Conservation (phyloP, 2,888 invertebrate species). For the Smittia aterrima region DNA sequence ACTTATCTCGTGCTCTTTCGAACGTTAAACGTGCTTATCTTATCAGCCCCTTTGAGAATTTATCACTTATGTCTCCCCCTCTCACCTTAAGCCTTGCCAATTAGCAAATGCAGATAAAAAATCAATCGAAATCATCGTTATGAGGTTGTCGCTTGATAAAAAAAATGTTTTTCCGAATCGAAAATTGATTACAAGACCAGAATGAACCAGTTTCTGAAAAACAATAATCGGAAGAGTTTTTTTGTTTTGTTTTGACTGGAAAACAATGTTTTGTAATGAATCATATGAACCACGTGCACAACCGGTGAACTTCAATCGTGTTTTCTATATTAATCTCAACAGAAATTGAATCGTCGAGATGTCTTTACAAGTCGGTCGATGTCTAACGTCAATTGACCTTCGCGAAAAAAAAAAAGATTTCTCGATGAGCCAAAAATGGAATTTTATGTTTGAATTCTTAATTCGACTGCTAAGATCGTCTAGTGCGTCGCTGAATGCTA, state of each 20-base stretch:
- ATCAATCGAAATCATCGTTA: neutral
- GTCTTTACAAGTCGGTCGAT: no score
- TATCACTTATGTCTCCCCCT: neutral
- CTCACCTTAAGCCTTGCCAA: neutral
- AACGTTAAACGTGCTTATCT: neutral
- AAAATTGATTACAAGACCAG: neutral
- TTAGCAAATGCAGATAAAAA: neutral
- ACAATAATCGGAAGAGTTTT: neutral
- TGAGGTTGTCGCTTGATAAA: conserved; percentile 3
- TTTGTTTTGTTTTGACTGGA: neutral
- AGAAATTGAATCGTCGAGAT: no score
- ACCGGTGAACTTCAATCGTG: no score
- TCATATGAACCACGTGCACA: neutral
- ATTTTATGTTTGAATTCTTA: no score
- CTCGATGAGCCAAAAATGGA: no score
- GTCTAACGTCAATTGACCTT: no score
- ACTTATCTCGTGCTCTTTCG: conserved; percentile 8
- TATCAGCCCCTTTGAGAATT: neutral
- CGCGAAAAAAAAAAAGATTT: no score
- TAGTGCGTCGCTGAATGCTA: no score
- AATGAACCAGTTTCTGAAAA: neutral
- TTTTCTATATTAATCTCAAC: no score
- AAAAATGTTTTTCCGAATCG: neutral
- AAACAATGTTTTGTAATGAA: neutral
- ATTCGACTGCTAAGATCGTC: no score